phyloP scores from a whole-genome alignment of 2,113 vertebrate species.

The Brachypodius melanocephalos region DNA sequence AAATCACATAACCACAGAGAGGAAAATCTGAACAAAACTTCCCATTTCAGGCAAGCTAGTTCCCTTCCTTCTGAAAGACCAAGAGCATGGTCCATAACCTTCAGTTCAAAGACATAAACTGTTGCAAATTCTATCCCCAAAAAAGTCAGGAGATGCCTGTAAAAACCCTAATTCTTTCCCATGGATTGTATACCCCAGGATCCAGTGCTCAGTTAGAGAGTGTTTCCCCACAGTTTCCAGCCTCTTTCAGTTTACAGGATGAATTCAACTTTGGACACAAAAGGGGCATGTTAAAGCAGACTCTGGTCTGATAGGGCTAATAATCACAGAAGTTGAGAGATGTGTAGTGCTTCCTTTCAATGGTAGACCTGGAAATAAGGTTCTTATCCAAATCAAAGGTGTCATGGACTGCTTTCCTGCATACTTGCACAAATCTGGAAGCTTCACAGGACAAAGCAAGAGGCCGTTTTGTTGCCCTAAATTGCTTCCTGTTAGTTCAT shows the following conservation, averaged over 20 bases:
- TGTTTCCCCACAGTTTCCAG: background rate
- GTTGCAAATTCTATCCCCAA: background rate
- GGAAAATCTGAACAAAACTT: background rate
- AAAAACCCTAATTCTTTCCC: background rate
- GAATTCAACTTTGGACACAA: background rate
- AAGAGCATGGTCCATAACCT: background rate
- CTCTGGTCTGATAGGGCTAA: background rate
- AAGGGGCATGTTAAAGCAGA: background rate
- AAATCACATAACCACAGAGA: background rate
- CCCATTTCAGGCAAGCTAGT: background rate
- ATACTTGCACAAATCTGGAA: background rate
- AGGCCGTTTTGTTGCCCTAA: background rate
- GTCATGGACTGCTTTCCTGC: background rate
- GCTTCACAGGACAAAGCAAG: background rate
- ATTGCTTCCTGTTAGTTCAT: background rate
- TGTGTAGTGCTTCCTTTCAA: background rate
- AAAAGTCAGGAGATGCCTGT: background rate
- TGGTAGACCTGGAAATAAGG: background rate
- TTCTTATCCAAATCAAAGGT: background rate
- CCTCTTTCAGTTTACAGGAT: background rate
- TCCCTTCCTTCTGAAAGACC: background rate
- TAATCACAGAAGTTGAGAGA: rapidly evolving
- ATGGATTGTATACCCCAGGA: background rate
- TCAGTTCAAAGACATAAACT: background rate
- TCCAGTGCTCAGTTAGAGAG: background rate